These are phyloP conservation scores for Climacteris rufus DNA, from an alignment of 2,113 vertebrate genomes.

Conservation along the genomic window DNA sequence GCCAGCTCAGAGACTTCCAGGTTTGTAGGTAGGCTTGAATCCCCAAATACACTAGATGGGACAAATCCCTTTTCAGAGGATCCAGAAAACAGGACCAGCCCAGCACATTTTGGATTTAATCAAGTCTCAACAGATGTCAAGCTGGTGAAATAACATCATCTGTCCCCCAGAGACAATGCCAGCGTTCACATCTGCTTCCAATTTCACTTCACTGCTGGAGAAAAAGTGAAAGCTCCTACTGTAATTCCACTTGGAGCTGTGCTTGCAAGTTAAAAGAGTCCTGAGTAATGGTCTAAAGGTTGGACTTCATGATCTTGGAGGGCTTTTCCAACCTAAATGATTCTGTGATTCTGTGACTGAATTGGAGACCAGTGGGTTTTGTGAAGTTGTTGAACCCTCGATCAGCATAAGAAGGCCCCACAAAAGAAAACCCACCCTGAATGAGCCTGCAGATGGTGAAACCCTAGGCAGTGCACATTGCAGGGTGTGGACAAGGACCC, in stretches of 20 bases:
- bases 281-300: not conserved
- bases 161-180: slow-evolving; percentile 18
- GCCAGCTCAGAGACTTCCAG: not conserved
- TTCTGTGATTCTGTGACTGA: not conserved
- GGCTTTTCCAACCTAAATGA: not conserved
- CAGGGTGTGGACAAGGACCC: not conserved
- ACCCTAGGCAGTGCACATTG: not conserved
- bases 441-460: not conserved
- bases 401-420: not conserved
- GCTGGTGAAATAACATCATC: slow-evolving; percentile 48
- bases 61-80: not conserved
- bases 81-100: not conserved
- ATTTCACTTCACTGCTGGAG: not conserved
- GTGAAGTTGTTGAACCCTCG: not conserved
- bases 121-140: slow-evolving; percentile 34
- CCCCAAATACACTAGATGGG: not conserved
- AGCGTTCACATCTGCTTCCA: slow-evolving; percentile 24
- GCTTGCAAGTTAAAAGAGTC: not conserved
- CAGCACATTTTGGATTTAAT: not conserved
- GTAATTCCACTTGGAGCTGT: not conserved
- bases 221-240: slow-evolving; percentile 50
- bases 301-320: not conserved
- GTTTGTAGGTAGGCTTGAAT: not conserved
- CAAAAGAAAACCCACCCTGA: not conserved
- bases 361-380: not conserved